These are phyloP conservation scores for Pavo muticus DNA, from an alignment of 2,113 vertebrate genomes.

Conservation along the genomic window DNA sequence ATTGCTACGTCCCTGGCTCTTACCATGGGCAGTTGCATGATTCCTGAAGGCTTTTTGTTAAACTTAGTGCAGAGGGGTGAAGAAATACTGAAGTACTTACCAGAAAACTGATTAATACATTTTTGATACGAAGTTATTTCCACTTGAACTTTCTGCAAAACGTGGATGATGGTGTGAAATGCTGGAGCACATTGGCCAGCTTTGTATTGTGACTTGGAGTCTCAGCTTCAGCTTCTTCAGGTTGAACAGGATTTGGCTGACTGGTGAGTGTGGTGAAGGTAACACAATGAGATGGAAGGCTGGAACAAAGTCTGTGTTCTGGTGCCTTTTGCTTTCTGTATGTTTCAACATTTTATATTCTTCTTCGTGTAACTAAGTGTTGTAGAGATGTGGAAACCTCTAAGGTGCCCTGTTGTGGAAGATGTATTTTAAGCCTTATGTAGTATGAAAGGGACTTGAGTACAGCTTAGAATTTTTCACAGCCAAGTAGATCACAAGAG, in stretches of 20 bases:
- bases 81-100: background rate
- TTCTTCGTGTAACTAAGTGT: background rate
- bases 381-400: background rate
- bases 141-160: background rate
- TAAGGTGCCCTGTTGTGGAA: background rate
- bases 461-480: background rate
- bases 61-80: background rate
- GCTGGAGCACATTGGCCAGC: rapidly evolving
- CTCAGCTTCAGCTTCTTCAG: background rate
- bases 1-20: background rate
- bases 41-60: constrained; percentile 1
- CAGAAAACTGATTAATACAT: background rate
- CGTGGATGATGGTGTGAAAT: background rate
- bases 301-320: background rate
- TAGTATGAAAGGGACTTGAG: background rate
- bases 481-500: background rate
- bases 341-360: background rate
- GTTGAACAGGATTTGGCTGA: background rate
- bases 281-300: background rate
- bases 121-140: background rate
- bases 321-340: background rate
- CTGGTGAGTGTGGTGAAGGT: background rate
- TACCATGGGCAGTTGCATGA: background rate
- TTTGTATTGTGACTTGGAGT: background rate
- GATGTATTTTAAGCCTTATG: background rate